Evolutionary conservation across 2,888 invertebrate species (phyloP).

Genomic region (Heliconius ismenius): DNA sequence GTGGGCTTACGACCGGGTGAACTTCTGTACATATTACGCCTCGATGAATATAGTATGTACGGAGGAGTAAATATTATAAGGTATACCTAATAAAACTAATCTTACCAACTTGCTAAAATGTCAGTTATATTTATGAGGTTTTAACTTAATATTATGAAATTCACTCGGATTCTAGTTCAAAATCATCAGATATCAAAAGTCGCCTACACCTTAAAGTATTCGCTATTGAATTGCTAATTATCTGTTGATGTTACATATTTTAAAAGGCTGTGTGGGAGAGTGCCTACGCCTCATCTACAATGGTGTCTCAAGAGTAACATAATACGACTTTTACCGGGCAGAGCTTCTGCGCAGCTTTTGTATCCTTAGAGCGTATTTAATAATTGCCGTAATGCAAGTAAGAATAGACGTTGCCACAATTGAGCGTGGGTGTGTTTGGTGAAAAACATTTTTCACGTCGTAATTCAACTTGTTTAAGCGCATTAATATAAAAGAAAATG

Average conservation of each 20-base stretch:
- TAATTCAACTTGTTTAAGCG: not conserved
- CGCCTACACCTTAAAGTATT: conserved; percentile 47
- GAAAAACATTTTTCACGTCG: conserved; percentile 13
- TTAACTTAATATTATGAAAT: not conserved
- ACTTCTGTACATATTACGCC: not conserved
- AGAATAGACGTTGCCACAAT: conserved; percentile 7
- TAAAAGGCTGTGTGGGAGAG: conserved; percentile 49
- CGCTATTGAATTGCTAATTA: conserved; percentile 49
- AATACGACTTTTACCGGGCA: conserved; percentile 4
- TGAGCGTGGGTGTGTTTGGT: conserved; percentile 5
- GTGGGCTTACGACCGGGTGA: not conserved
- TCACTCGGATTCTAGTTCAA: not conserved
- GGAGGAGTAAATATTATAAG: not conserved
- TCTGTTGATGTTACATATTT: conserved; percentile 48
- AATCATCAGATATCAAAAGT: conserved; percentile 5
- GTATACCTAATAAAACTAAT: not conserved
- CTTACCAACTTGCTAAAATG: not conserved
- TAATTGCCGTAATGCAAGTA: conserved; percentile 15
- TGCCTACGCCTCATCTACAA: conserved; percentile 31
- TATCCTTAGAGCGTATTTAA: conserved; percentile 4
- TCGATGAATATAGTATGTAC: not conserved
- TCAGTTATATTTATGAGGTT: not conserved
- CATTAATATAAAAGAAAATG: not conserved
- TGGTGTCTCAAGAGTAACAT: not conserved
- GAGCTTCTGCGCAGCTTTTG: not conserved